Evolutionary conservation across 2,113 vertebrate genomes (phyloP).

Genomic region (Synodontis membranacea): DNA sequence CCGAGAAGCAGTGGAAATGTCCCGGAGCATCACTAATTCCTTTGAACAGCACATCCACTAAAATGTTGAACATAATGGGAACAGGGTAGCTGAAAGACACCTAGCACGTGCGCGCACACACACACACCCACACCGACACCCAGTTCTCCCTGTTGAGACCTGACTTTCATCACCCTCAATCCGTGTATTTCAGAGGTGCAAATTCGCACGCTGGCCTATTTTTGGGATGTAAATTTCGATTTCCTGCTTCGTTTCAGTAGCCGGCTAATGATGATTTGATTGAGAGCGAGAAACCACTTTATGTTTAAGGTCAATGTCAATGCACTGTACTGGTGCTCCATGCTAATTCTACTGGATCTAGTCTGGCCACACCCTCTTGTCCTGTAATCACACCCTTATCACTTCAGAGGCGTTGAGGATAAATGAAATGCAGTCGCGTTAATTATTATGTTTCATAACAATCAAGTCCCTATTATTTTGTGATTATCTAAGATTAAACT

Average conservation of each 20-base stretch:
- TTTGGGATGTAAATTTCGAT: no score
- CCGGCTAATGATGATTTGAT: neutral
- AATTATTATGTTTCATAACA: neutral
- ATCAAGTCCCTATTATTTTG: neutral
- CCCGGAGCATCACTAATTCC: constrained; percentile 55
- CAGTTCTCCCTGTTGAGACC: neutral
- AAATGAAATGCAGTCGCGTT: neutral
- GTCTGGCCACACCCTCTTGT: neutral
- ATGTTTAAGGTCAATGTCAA: neutral
- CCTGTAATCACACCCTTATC: neutral
- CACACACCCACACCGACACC: neutral
- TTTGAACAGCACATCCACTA: constrained; percentile 52
- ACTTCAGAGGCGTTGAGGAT: neutral
- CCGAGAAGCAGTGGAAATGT: constrained; percentile 46
- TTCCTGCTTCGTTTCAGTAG: neutral
- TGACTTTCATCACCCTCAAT: neutral
- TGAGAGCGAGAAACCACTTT: neutral
- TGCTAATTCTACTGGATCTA: neutral
- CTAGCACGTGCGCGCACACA: neutral
- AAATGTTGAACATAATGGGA: constrained; percentile 53
- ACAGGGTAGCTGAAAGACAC: constrained; percentile 43
- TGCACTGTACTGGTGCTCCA: neutral
- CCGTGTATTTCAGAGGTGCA: neutral
- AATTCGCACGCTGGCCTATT: neutral
- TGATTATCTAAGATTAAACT: neutral